Conservation (phyloP, 2,888 invertebrate species). For the Boloria euphrosyne region DNA sequence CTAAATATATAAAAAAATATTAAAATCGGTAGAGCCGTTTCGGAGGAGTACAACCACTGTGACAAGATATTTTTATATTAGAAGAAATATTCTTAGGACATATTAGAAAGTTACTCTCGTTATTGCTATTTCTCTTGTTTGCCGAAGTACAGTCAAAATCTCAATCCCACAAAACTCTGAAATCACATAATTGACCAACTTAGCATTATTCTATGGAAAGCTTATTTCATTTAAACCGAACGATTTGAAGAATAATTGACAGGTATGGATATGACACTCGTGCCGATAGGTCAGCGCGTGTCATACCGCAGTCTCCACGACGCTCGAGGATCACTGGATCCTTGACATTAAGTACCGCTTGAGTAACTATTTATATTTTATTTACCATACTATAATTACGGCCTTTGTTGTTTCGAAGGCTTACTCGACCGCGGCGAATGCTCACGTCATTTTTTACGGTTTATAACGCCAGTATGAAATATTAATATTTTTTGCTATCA, state of each 20-base stretch:
- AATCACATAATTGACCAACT: too few relatives aligned
- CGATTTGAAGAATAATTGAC: conserved; percentile 14
- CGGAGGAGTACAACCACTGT: too few relatives aligned
- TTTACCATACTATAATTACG: conserved; percentile 40
- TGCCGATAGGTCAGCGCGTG: conserved; percentile 44
- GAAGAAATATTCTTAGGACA: too few relatives aligned
- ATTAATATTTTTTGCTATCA: conserved; percentile 11
- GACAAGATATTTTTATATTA: too few relatives aligned
- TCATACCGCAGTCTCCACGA: conserved; percentile 33
- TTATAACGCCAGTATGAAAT: conserved; percentile 10
- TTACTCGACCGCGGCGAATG: conserved; percentile 17
- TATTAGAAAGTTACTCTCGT: too few relatives aligned
- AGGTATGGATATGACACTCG: conserved; percentile 31
- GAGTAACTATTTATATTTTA: conserved; percentile 41
- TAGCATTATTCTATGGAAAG: too few relatives aligned
- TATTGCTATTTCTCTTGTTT: too few relatives aligned
- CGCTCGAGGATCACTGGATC: conserved; percentile 37
- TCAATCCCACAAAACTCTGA: too few relatives aligned
- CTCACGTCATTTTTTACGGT: conserved; percentile 23
- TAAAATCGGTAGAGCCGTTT: too few relatives aligned
- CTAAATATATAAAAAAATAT: too few relatives aligned
- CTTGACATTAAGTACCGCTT: conserved; percentile 47
- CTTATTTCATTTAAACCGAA: conserved; percentile 19
- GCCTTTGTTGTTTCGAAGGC: conserved; percentile 37
- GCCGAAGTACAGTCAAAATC: too few relatives aligned